These are phyloP conservation scores for Anniella stebbinsi DNA, from an alignment of 2,797 vertebrate species.

Conservation along the genomic window DNA sequence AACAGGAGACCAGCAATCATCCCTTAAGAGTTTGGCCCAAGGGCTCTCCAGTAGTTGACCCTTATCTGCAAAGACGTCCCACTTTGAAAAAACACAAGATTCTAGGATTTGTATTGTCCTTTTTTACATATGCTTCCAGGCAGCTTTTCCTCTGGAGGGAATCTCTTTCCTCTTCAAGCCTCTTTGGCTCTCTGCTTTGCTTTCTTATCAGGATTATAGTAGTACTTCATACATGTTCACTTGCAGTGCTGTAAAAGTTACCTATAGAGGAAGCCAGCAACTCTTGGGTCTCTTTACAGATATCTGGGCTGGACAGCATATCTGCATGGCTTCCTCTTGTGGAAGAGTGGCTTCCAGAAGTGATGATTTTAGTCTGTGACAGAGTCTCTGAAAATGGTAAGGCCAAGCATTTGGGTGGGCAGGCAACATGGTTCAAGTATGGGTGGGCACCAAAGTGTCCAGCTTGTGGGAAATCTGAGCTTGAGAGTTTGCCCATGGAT, in stretches of 20 bases:
- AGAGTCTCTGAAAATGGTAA: slow-evolving; percentile 90
- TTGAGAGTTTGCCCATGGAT: too few relatives aligned
- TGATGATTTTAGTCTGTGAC: slow-evolving; percentile 96
- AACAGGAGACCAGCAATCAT: neutral
- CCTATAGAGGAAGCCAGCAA: neutral
- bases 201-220: neutral
- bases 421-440: too few relatives aligned
- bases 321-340: slow-evolving; percentile 91
- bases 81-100: too few relatives aligned
- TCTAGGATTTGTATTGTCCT: neutral
- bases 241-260: slow-evolving; percentile 4
- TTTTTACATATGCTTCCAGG: neutral
- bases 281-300: slow-evolving; percentile 77
- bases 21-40: neutral
- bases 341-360: slow-evolving; percentile 92
- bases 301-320: slow-evolving; percentile 87
- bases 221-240: neutral
- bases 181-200: neutral
- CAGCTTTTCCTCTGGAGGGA: neutral
- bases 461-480: neutral
- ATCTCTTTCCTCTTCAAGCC: neutral
- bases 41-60: too few relatives aligned
- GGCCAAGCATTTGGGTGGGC: neutral
- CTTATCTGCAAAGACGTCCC: too few relatives aligned
- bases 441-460: too few relatives aligned